phyloP scores from a whole-genome alignment of 2,797 vertebrate genomes.

The Anas bahamensis region DNA sequence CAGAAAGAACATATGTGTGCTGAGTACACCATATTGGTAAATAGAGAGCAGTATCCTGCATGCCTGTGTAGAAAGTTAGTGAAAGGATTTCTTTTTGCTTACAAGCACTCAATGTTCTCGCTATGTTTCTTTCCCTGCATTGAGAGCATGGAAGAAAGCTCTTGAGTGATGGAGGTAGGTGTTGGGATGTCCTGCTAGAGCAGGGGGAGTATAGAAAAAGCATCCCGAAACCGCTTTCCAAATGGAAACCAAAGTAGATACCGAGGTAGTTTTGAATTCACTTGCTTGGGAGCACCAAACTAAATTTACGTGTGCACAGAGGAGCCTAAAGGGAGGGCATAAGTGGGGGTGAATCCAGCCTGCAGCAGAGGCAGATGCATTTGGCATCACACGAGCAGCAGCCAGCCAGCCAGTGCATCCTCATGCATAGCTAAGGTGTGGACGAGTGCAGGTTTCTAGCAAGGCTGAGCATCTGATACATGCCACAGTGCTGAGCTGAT shows the following conservation, averaged over 20 bases:
- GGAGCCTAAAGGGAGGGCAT: neutral
- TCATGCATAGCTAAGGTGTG: neutral
- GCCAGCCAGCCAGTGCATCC: neutral
- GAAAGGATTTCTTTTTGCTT: neutral
- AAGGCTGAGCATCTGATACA: fast-evolving
- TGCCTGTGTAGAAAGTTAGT: neutral
- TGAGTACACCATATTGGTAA: conserved; percentile 50
- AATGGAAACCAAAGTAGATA: neutral
- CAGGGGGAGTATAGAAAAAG: neutral
- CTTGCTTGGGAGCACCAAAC: neutral
- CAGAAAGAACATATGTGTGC: conserved; percentile 64
- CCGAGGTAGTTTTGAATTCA: neutral
- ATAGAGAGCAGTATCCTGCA: neutral
- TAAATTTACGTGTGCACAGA: neutral
- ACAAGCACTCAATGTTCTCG: neutral
- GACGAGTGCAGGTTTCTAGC: neutral
- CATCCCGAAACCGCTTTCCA: fast-evolving
- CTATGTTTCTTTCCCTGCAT: neutral
- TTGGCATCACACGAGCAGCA: neutral
- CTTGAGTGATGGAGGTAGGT: neutral
- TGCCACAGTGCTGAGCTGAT: neutral
- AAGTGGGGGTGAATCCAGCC: neutral
- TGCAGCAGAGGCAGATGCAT: neutral
- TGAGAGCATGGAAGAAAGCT: neutral
- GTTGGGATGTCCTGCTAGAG: fast-evolving